Conservation (phyloP, 1,140 invertebrate species). For the Cydia pomonella region DNA sequence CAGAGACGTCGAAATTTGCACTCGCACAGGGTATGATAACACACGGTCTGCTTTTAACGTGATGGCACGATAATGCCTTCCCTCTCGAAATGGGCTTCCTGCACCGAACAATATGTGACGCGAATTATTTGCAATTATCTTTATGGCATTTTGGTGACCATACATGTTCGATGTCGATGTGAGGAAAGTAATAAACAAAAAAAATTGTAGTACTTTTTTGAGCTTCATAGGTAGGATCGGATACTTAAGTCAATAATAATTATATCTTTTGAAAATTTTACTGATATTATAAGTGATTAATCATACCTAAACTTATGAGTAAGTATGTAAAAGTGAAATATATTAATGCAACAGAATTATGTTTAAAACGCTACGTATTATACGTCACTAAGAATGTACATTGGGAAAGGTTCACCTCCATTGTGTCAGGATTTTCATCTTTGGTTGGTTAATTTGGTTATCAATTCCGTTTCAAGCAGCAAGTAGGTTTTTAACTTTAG, state of each 20-base stretch:
- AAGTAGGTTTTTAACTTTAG: too few species aligned
- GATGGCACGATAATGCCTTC: conserved; percentile 25
- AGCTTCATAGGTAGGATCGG: not conserved
- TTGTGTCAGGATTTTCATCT: too few species aligned
- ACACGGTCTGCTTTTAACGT: conserved; percentile 17
- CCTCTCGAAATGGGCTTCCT: conserved; percentile 20
- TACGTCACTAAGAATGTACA: too few species aligned
- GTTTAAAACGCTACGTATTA: too few species aligned
- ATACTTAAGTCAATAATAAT: not conserved
- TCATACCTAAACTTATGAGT: not conserved
- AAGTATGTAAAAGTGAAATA: too few species aligned
- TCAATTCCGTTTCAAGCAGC: too few species aligned
- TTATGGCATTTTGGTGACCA: conserved; percentile 30
- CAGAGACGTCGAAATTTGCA: not conserved
- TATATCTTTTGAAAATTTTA: not conserved
- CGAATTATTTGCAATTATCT: conserved; percentile 32
- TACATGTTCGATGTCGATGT: not conserved
- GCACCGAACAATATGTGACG: conserved; percentile 20
- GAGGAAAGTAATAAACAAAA: not conserved
- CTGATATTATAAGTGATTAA: not conserved
- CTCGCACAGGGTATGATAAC: not conserved
- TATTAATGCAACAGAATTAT: too few species aligned
- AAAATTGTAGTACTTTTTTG: not conserved
- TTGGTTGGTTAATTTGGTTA: too few species aligned
- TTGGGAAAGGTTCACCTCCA: too few species aligned